These are phyloP conservation scores for Spea hammondii DNA, from an alignment of 2,797 vertebrate genomes.

Conservation along the genomic window DNA sequence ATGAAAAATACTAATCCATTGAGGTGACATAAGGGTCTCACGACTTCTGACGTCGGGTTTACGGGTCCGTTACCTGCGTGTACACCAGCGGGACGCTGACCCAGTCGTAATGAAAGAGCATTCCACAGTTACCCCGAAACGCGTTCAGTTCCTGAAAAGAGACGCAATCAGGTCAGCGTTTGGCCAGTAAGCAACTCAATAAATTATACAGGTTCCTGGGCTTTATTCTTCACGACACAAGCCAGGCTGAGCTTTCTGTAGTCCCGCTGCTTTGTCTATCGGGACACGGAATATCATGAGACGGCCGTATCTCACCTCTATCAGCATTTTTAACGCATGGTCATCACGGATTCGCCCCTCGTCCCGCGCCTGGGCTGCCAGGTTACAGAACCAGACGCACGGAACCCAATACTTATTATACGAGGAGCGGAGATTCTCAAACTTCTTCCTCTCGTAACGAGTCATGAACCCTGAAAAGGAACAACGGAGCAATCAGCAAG, in stretches of 20 bases:
- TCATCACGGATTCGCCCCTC: slow-evolving; percentile 87
- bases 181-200: too few relatives aligned
- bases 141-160: slow-evolving; percentile 75
- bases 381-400: slow-evolving; percentile 88
- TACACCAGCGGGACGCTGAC: slow-evolving; percentile 84
- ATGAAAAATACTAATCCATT: not conserved
- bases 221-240: too few relatives aligned
- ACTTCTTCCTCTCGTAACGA: slow-evolving; percentile 85
- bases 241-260: too few relatives aligned
- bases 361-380: slow-evolving; percentile 79
- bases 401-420: slow-evolving; percentile 96
- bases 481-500: too few relatives aligned
- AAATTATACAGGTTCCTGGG: too few relatives aligned
- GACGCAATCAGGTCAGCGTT: too few relatives aligned
- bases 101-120: slow-evolving; percentile 94
- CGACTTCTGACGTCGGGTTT: not conserved
- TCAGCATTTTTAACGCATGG: slow-evolving; percentile 82
- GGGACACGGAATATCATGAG: too few relatives aligned
- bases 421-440: slow-evolving; percentile 82
- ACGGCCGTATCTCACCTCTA: slow-evolving; percentile 72
- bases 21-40: too few relatives aligned
- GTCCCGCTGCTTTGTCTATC: too few relatives aligned
- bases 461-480: slow-evolving; percentile 55
- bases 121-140: slow-evolving; percentile 85
- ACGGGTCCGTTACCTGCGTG: slow-evolving; percentile 76